phyloP scores from a whole-genome alignment of 2,888 invertebrate species.

The Lasioglossum leucozonium region DNA sequence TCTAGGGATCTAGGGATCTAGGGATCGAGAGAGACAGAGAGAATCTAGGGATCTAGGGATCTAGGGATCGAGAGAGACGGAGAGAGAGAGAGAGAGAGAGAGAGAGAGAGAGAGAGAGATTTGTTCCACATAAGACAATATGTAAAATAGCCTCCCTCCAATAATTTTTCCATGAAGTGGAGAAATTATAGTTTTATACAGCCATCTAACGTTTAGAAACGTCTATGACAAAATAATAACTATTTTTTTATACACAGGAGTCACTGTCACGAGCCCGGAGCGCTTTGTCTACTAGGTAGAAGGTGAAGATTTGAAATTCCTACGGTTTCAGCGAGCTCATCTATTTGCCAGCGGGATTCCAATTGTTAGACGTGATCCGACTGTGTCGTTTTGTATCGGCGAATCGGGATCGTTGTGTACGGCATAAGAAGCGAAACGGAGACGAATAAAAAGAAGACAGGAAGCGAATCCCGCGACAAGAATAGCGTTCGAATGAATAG shows the following conservation, averaged over 20 bases:
- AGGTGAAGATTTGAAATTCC: slow-evolving; percentile 46
- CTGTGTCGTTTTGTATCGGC: slow-evolving; percentile 46
- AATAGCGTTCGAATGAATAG: not conserved
- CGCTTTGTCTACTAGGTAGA: not conserved
- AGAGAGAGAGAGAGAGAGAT: no score
- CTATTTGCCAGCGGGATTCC: slow-evolving; percentile 57
- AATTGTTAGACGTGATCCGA: slow-evolving; percentile 56
- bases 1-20: no score
- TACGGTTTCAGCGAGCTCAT: slow-evolving; percentile 45
- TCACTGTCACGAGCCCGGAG: not conserved
- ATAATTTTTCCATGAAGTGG: no score
- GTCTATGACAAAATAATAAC: no score
- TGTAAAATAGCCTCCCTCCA: no score
- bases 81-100: no score
- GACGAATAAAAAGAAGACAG: not conserved
- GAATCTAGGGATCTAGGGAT: no score
- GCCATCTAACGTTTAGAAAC: no score
- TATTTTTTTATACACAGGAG: not conserved
- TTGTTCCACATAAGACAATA: no score
- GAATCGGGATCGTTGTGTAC: slow-evolving; percentile 49
- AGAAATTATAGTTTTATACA: no score
- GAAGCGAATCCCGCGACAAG: not conserved
- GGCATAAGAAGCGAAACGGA: slow-evolving; percentile 41
- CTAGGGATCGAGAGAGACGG: no score
- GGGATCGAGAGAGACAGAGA: no score